phyloP scores from a whole-genome alignment of 2,888 invertebrate species.

The Apotomis capreana region DNA sequence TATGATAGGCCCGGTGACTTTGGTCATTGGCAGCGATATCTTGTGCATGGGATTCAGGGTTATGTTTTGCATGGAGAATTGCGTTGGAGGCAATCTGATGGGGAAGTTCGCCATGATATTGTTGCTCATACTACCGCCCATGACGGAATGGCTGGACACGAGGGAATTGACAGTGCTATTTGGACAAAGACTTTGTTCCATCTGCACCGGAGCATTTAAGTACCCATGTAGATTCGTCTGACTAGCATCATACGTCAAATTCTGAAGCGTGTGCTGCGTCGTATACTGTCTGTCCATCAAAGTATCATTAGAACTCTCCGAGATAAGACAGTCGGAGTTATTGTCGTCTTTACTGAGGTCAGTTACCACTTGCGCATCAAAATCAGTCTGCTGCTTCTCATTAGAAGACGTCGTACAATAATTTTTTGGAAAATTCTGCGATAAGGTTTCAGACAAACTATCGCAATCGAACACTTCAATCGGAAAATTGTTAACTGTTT shows the following conservation, averaged over 20 bases:
- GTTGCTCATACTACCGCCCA: slow-evolving; percentile 60
- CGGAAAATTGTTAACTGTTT: slow-evolving; percentile 66
- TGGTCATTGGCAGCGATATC: slow-evolving; percentile 66
- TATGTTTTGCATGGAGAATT: slow-evolving; percentile 66
- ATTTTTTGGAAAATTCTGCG: slow-evolving; percentile 67
- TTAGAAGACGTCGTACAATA: slow-evolving; percentile 60
- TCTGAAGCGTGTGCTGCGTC: slow-evolving; percentile 61
- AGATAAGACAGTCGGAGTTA: slow-evolving; percentile 72
- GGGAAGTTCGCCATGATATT: slow-evolving; percentile 78
- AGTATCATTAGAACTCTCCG: slow-evolving; percentile 68
- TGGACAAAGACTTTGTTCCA: slow-evolving; percentile 67
- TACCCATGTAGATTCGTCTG: slow-evolving; percentile 67
- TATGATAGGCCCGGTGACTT: slow-evolving; percentile 74
- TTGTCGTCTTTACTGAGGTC: slow-evolving; percentile 73
- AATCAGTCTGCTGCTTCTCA: slow-evolving; percentile 57
- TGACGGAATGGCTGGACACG: slow-evolving; percentile 63
- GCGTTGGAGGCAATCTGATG: slow-evolving; percentile 67
- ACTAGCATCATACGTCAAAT: slow-evolving; percentile 59
- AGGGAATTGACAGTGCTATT: slow-evolving; percentile 64
- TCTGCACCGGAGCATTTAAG: slow-evolving; percentile 64
- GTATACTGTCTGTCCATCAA: slow-evolving; percentile 67
- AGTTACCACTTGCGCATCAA: slow-evolving; percentile 59
- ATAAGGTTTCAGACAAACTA: slow-evolving; percentile 67
- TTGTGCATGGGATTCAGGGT: slow-evolving; percentile 72
- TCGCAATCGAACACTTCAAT: slow-evolving; percentile 77